Evolutionary conservation across 2,797 vertebrate species (phyloP), one percentile per base, ranked within the genome.

Genomic region (Gambelia wislizenii): DNA sequence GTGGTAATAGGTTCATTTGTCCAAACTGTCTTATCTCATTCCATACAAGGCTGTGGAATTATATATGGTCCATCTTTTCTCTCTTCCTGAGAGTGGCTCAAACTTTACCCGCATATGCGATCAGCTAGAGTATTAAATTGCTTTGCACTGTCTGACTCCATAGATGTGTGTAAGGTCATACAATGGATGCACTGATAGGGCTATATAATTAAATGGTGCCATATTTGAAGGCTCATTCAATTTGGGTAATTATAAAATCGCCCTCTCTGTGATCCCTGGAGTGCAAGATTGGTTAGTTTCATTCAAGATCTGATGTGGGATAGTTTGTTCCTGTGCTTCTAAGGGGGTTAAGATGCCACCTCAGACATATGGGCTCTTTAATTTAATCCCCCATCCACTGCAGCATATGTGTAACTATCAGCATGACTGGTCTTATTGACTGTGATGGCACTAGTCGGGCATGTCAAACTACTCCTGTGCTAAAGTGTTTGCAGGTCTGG

Each of bases 211-310:
- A 85, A 94, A 94, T 83, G 84, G 36, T 49, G 89, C 93, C 16
- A 2, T 86, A 70, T 93, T 95, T 95, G 85, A 89, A 91, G 89
- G 67, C 83, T 94, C 72, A 90, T 94, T 95, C 87, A 0, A 0
- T 90, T 93, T 93, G 88, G 91, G 88, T 93, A 83, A 90, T 91
- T 95, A 94, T 88, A 94, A 92, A 86, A 75, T 92, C 85, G 85
- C 36, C 27, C n/a, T 92, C 69, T 10, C 14, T 64, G 76, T 64
- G 80, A 88, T 83, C 87, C 91, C 85, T 59, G 42, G 47, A 52
- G 47, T 5, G 0, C 22, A 86, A 91, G 94, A 87, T 93, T 91
- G 82, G 89, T 70, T 20, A 2, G n/a, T 72, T 86, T 89, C 85
- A 87, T 0, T 47, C 89, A 77, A 83, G 89, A 89, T 77, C 77